These are phyloP conservation scores for Tiaroga cobitis DNA, from an alignment of 2,797 vertebrate genomes.

Conservation along the genomic window DNA sequence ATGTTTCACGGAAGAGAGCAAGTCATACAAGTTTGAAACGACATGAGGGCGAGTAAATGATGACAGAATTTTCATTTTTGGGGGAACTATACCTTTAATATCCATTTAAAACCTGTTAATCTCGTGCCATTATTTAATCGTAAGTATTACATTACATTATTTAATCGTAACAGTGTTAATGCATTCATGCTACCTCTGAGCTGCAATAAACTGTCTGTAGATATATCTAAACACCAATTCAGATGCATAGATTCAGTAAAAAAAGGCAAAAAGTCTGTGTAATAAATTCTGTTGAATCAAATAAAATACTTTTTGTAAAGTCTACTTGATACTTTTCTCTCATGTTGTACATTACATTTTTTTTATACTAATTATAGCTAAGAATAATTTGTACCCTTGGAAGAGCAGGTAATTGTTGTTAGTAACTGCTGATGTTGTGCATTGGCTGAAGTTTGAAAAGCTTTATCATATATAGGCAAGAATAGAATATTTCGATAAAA, in stretches of 20 bases:
- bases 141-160: too few relatives aligned
- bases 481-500: neutral
- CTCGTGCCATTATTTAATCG: neutral
- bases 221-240: neutral
- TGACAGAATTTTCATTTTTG: neutral
- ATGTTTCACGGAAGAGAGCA: neutral
- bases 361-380: neutral
- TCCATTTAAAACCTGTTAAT: neutral
- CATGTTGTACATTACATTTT: too few relatives aligned
- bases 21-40: neutral
- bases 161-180: neutral
- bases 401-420: neutral
- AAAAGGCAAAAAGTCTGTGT: too few relatives aligned
- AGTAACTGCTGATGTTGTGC: neutral
- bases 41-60: neutral
- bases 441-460: neutral
- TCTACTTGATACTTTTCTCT: too few relatives aligned
- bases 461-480: neutral
- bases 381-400: neutral
- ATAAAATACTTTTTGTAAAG: too few relatives aligned
- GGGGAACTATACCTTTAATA: neutral
- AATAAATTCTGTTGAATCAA: neutral
- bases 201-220: neutral
- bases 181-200: neutral
- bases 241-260: neutral